phyloP scores from a whole-genome alignment of 2,113 vertebrate genomes.

The Phalacrocorax brasilianus region DNA sequence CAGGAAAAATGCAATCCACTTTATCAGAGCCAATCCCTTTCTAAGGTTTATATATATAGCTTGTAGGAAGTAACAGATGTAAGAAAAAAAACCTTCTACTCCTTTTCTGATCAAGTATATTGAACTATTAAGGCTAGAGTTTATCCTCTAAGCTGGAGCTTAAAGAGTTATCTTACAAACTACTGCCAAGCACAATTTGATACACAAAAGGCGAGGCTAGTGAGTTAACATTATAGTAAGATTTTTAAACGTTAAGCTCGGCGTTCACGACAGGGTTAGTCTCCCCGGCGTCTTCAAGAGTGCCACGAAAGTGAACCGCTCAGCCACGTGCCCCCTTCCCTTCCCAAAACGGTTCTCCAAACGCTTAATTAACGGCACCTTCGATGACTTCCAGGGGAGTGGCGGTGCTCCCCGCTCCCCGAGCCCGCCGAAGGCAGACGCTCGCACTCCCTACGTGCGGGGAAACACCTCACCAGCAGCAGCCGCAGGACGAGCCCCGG shows the following conservation, averaged over 20 bases:
- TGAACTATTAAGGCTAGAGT: background rate
- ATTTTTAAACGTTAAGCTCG: background rate
- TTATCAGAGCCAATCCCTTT: conserved; percentile 5
- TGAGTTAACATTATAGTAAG: background rate
- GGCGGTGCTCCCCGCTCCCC: background rate
- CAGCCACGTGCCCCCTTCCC: background rate
- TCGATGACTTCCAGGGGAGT: accelerated
- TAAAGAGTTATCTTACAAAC: background rate
- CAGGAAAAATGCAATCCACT: conserved; percentile 42
- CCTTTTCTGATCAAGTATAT: background rate
- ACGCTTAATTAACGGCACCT: background rate
- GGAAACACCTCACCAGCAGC: too few species aligned
- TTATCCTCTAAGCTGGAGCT: background rate
- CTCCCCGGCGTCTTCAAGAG: background rate
- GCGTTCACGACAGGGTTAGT: accelerated
- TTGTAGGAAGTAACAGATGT: background rate
- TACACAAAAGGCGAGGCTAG: too few species aligned
- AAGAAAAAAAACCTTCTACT: background rate
- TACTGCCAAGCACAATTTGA: background rate
- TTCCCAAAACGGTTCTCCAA: background rate
- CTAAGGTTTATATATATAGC: background rate
- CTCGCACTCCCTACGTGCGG: too few species aligned
- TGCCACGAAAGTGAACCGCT: accelerated
- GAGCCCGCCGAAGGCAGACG: too few species aligned
- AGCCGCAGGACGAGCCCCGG: too few species aligned